Conservation (phyloP, 2,113 vertebrate species). For the Cheirogaleus medius region DNA sequence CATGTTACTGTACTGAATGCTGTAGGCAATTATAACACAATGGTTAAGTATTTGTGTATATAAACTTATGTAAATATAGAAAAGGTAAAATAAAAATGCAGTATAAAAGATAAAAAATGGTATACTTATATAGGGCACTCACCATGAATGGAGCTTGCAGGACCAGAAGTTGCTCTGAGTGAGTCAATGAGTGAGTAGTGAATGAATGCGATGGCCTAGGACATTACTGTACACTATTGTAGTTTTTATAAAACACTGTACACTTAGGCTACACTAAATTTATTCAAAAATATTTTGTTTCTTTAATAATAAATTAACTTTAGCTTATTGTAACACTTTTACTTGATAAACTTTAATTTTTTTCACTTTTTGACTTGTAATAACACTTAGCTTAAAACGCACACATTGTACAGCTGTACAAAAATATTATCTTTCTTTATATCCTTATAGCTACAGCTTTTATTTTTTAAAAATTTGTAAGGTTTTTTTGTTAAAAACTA, state of each 20-base stretch:
- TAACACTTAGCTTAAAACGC: neutral
- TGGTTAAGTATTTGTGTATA: neutral
- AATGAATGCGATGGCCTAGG: neutral
- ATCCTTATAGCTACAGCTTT: neutral
- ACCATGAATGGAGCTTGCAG: neutral
- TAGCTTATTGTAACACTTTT: neutral
- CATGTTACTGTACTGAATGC: neutral
- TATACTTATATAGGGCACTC: neutral
- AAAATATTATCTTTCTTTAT: neutral
- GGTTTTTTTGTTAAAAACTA: neutral
- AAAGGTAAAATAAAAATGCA: neutral
- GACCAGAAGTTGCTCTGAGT: neutral
- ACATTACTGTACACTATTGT: neutral
- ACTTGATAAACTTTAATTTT: neutral
- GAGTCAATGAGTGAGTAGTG: neutral
- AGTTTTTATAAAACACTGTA: neutral
- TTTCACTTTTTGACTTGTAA: neutral
- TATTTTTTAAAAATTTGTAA: neutral
- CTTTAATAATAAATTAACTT: neutral
- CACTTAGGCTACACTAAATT: neutral
- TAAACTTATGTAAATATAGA: neutral
- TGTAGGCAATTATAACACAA: neutral
- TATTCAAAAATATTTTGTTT: neutral
- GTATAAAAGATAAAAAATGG: neutral
- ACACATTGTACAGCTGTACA: too few species aligned